Base-by-base conservation (phyloP, 35 echinoderm and acorn worm genomes). In the Apostichopus japonicus region DNA sequence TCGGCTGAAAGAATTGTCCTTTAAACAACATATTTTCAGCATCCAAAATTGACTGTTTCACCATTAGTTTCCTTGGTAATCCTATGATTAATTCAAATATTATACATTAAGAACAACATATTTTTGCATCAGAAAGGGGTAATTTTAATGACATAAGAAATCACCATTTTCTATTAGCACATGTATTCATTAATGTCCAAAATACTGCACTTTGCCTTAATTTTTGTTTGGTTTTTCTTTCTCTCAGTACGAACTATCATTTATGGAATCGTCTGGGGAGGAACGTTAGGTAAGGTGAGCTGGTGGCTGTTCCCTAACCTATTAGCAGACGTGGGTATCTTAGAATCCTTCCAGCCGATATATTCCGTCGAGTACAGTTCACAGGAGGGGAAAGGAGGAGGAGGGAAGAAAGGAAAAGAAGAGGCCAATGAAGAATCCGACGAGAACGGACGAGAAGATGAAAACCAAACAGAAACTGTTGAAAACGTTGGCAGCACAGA, bases 241-340 rank as follows among this genome's bases (percentile, higher is more conserved):
- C 78, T 75, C n/a, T 75, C 77, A 98, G 97, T 98, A 22, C 95
- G 97, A 58, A 89, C 93, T 13, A 95, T 98, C 15, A 53, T 98
- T 15, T 98, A 96, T 53, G 87, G 91, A 23, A 55, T 96, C 2
- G 70, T 94, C 15, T 98, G 97, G 97, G 79, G 62, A n/a, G 90
- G 54, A 17, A 96, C 95, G 11, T 55, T 96, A 10, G 97, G 97
- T 13, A 94, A 96, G 78, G 77, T 96, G 61, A 94, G 94, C 78
- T 96, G 96, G 93, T 99, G 97, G 97, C 77, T 99, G n/a, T 99
- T 99, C 87, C 97, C 97, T 14, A 99, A 99, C 86, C 92, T 99
- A 19, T 44, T 99, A 53, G 97, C 95, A 19, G 97, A 99, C 87
- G 97, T 99, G 10, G 94, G 97, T 51, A 95, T 99, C 15, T 79